These are phyloP conservation scores for Tokudaia tokunoshimensis DNA, from an alignment of 2,797 vertebrate species.

Conservation along the genomic window DNA sequence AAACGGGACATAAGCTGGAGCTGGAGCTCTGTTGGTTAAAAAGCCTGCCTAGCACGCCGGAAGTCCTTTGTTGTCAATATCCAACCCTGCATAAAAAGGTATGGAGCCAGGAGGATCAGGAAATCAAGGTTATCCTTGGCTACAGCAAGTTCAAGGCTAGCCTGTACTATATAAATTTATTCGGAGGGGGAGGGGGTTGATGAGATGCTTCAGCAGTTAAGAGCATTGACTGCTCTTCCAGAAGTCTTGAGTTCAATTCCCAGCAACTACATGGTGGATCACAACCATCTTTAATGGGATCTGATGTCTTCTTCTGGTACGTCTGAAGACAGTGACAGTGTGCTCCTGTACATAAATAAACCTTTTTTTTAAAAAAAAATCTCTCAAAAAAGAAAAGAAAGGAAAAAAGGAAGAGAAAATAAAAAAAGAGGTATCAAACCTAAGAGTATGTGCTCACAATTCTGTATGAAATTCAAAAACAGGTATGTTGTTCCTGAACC, in stretches of 20 bases:
- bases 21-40: not conserved
- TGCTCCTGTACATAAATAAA: not conserved
- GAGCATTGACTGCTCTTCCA: not conserved
- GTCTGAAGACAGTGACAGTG: not conserved
- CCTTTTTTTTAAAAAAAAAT: not conserved
- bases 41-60: not conserved
- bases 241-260: not conserved
- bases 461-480: not conserved
- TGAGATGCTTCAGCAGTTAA: not conserved
- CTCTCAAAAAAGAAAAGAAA: not conserved
- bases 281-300: not conserved
- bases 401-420: not conserved
- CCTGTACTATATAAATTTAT: not conserved
- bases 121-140: not conserved
- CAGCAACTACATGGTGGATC: not conserved
- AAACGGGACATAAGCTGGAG: not conserved
- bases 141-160: not conserved
- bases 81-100: not conserved
- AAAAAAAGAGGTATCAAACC: not conserved
- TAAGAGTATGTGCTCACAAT: not conserved
- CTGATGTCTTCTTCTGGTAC: not conserved
- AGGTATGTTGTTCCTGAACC: not conserved
- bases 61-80: not conserved
- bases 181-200: too few species aligned
- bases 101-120: not conserved